Conservation (phyloP, 1,140 invertebrate species). For the Drosophila arizonae region DNA sequence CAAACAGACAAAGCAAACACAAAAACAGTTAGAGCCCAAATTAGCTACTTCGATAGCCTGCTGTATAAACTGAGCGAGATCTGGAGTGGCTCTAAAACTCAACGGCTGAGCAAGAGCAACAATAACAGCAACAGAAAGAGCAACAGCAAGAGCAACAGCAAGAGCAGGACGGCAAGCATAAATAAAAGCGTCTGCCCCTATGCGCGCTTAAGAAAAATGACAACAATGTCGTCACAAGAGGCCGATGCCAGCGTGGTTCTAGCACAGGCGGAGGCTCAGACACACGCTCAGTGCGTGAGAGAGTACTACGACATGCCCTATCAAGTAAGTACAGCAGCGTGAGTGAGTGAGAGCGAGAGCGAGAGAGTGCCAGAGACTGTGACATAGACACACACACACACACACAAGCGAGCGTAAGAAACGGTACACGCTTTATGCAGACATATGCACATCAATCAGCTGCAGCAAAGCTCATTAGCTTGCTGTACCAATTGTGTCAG, state of each 20-base stretch:
- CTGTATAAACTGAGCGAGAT: conserved; percentile 30
- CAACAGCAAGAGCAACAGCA: no score
- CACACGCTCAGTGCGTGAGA: conserved; percentile 48
- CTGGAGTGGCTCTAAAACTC: not conserved
- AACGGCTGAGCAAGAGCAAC: conserved; percentile 5
- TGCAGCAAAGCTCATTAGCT: conserved; percentile 72
- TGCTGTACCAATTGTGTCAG: conserved; percentile 64
- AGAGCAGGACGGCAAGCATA: conserved; percentile 6
- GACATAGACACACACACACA: conserved; percentile 13
- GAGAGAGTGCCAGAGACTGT: conserved; percentile 1
- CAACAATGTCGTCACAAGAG: conserved; percentile 52
- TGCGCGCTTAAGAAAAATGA: conserved; percentile 55
- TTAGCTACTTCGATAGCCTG: conserved; percentile 14
- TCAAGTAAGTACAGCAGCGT: conserved; percentile 58
- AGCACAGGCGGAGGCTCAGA: conserved; percentile 19
- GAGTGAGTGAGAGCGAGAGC: not conserved
- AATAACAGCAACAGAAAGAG: no score
- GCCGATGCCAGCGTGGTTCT: conserved; percentile 13
- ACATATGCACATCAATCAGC: conserved; percentile 62
- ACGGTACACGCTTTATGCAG: conserved; percentile 5
- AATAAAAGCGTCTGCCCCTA: conserved; percentile 40
- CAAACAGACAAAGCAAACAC: conserved; percentile 38
- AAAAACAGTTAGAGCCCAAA: conserved; percentile 30
- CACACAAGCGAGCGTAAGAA: not conserved
- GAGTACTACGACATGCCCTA: conserved; percentile 58